Conservation (phyloP, 2,888 invertebrate genomes). For the Sycophila texana region DNA sequence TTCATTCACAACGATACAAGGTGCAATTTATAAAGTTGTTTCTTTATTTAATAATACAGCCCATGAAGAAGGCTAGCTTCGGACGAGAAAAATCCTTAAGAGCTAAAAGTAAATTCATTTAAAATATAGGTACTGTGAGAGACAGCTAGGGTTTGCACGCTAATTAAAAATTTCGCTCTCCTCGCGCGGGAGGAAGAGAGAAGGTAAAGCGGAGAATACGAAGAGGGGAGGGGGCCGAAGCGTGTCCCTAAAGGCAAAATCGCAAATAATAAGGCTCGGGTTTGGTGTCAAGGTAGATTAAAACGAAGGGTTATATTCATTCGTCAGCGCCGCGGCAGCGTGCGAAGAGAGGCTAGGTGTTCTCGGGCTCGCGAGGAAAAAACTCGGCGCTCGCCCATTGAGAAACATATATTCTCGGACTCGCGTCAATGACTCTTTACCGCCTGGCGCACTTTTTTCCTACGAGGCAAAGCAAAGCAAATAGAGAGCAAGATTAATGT, state of each 20-base stretch:
- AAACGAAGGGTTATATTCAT: conserved; percentile 48
- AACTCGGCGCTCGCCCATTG: background rate
- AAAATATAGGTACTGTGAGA: conserved; percentile 14
- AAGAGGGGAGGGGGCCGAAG: background rate
- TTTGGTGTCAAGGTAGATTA: conserved; percentile 49
- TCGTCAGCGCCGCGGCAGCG: conserved; percentile 21
- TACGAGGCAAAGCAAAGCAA: conserved; percentile 22
- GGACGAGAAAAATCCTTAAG: background rate
- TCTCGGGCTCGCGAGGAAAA: background rate
- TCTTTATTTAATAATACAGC: conserved; percentile 34
- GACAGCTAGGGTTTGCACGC: conserved; percentile 20
- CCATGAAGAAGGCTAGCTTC: conserved; percentile 1
- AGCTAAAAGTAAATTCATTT: conserved; percentile 32
- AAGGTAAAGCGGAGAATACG: background rate
- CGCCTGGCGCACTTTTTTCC: conserved; percentile 14
- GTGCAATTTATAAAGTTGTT: conserved; percentile 44
- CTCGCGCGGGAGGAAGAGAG: background rate
- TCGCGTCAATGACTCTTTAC: conserved; percentile 43
- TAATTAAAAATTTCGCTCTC: conserved; percentile 42
- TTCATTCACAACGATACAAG: conserved; percentile 20
- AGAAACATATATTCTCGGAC: conserved; percentile 18
- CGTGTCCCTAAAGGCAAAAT: conserved; percentile 39
- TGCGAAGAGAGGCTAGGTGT: background rate
- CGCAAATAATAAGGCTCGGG: conserved; percentile 50
- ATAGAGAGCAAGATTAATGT: conserved; percentile 55